Base-by-base conservation (phyloP, 1,140 invertebrate species). In the Leptestheria dahalacensis region DNA sequence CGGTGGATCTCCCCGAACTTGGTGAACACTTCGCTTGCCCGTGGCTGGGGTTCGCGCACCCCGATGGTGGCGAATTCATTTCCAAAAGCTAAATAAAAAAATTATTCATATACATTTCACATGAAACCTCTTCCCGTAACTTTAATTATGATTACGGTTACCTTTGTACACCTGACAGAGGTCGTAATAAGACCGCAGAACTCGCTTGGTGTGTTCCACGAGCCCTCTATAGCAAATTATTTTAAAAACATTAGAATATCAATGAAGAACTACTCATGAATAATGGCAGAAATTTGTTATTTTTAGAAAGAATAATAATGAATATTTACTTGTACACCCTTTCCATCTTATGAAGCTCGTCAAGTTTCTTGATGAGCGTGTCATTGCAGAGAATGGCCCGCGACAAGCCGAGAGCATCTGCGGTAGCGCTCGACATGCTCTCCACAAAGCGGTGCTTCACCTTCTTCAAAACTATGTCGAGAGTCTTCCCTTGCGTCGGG, bases 331-430 rank as follows among this genome's bases (percentile, higher is more conserved):
- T 41, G 33, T 41, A 41, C 15, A 15, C 15, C 33, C 33, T 41
- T 70, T 95, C 91, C 1, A 89, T 95, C 26, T 85, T 82, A 70
- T 96, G 86, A 26, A 98, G 75, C 66, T 95, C 91, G 67, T 94
- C 85, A 25, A 98, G 72, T 68, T 94, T 91, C 68, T 97, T 96
- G 0, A 99, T 89, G 6, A 99, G 74, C 6, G 88, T 91, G 75
- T 98, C 94, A 71, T 99, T 99, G 72, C 94, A 98, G 0, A 99
- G 75, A 68, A 99, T 99, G 9, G 96, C 96, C 64, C 96, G 58
- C 10, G 78, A 80, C 2, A 84, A 71, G 1, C 96, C 96, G 28
- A 99, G 74, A 0, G 96, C 94, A 75, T 99, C 93, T 0, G 96
- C 96, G 0, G 96, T 98, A 15, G 88, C 85, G 10, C 88, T 88